Evolutionary conservation across 2,797 vertebrate genomes (phyloP).

Genomic region (Sphenodon punctatus): DNA sequence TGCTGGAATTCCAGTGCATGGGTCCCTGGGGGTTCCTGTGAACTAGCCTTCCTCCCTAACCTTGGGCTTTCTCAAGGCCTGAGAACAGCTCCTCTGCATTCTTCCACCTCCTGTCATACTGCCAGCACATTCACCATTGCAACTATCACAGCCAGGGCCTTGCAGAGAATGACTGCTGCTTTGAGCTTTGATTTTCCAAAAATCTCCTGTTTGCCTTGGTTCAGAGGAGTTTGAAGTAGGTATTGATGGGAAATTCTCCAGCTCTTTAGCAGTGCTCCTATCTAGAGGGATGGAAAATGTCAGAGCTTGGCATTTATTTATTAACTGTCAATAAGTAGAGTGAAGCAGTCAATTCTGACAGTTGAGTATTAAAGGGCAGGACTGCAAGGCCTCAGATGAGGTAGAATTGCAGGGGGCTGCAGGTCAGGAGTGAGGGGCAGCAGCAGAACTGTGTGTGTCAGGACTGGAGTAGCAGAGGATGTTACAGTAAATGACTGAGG

Average conservation of each 20-base stretch:
- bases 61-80: slow-evolving; percentile 12
- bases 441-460: background rate
- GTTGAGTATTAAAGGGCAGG: background rate
- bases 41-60: slow-evolving; percentile 29
- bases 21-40: background rate
- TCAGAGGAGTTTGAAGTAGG: background rate
- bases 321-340: background rate
- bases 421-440: background rate
- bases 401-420: background rate
- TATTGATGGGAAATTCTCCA: background rate
- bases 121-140: fast-evolving
- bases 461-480: background rate
- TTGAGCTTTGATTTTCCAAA: background rate
- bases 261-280: background rate
- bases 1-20: background rate
- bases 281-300: background rate
- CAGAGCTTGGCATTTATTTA: background rate
- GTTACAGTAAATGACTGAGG: background rate
- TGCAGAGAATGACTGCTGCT: background rate
- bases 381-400: background rate
- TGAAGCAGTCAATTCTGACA: background rate
- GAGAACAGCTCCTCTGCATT: background rate
- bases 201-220: background rate
- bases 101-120: background rate
- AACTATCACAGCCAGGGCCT: background rate